Evolutionary conservation across 2,888 invertebrate species (phyloP).

Genomic region (Crocallis elinguaria): DNA sequence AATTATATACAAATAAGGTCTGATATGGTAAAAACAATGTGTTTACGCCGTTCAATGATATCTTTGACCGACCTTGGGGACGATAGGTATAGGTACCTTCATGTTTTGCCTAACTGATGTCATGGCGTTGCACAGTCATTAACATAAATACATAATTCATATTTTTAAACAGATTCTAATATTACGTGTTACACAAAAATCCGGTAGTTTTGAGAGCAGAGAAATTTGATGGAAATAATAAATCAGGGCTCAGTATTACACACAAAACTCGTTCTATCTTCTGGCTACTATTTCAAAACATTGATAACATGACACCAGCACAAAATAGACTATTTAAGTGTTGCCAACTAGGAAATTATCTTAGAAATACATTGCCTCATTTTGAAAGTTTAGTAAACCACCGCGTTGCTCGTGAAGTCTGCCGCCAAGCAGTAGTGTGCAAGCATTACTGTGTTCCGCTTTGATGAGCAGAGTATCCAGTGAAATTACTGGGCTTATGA

Average conservation of each 20-base stretch:
- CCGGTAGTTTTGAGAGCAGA: slow-evolving; percentile 4
- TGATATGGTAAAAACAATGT: slow-evolving; percentile 23
- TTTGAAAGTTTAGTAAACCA: too few relatives aligned
- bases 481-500: too few relatives aligned
- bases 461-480: too few relatives aligned
- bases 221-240: slow-evolving; percentile 6
- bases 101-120: slow-evolving; percentile 24
- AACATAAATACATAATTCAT: slow-evolving; percentile 28
- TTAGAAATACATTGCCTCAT: too few relatives aligned
- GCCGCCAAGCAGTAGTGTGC: too few relatives aligned
- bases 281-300: neutral
- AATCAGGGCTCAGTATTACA: neutral
- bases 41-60: slow-evolving; percentile 19
- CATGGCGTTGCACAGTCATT: slow-evolving; percentile 24
- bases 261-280: neutral
- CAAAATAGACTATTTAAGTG: too few relatives aligned
- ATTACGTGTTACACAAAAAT: slow-evolving; percentile 11
- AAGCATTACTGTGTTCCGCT: too few relatives aligned
- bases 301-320: neutral
- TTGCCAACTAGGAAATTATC: too few relatives aligned
- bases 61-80: slow-evolving; percentile 32
- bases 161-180: slow-evolving; percentile 9
- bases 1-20: too few relatives aligned
- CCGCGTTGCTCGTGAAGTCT: too few relatives aligned
- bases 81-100: slow-evolving; percentile 11